Percentiles rank a stretch among this genome's conserved stretches.
phyloP scores from a whole-genome alignment of 2,888 invertebrate species.

The Tromatobia lineatoria region DNA sequence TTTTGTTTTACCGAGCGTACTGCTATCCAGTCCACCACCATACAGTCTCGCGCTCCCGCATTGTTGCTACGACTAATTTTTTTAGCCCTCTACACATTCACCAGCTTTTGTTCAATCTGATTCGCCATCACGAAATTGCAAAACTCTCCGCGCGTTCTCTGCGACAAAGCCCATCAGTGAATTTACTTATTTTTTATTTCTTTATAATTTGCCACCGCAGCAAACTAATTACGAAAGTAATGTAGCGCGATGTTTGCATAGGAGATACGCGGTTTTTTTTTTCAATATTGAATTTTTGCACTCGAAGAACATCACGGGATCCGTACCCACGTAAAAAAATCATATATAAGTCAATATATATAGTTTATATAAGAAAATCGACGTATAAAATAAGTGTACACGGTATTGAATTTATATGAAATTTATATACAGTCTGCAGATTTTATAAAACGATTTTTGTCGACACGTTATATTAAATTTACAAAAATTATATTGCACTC shows the following conservation, averaged over 20 bases:
- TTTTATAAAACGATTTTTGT: too few relatives aligned
- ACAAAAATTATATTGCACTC: too few relatives aligned
- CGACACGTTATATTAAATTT: too few relatives aligned
- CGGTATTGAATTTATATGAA: too few relatives aligned
- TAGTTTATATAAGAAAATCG: too few relatives aligned
- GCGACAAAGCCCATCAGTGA: neutral
- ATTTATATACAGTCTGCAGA: too few relatives aligned
- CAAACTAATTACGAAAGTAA: conserved; percentile 13
- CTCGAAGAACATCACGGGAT: neutral
- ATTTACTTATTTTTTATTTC: neutral
- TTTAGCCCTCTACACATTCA: conserved; percentile 3
- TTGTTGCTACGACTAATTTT: conserved; percentile 9
- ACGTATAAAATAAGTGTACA: too few relatives aligned
- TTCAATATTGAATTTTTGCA: neutral
- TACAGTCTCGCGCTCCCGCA: neutral
- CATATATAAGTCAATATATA: too few relatives aligned
- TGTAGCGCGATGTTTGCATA: neutral
- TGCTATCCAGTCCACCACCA: neutral
- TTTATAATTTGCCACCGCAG: neutral
- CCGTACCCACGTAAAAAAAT: neutral
- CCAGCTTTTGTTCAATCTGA: conserved; percentile 17
- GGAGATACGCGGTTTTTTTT: neutral
- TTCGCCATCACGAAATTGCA: conserved; percentile 10
- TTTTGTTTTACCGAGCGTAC: conserved; percentile 46
- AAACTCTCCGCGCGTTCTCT: neutral